Base-by-base conservation (phyloP, 2,113 vertebrate genomes). In the Okapia johnstoni region DNA sequence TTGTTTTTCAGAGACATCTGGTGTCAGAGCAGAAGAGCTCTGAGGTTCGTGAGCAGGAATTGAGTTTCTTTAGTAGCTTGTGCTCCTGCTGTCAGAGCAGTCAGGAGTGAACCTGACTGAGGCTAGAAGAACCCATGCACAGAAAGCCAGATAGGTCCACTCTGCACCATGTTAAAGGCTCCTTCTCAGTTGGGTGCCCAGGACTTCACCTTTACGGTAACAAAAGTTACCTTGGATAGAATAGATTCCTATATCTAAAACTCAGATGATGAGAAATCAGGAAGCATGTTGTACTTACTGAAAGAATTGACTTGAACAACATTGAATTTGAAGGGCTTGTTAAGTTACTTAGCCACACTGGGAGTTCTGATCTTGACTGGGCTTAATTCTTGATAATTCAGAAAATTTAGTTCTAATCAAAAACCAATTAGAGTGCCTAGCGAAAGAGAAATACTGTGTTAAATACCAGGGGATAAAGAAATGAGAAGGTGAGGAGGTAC, bases 251-350 rank as follows among this genome's bases (percentile, higher is more conserved):
- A 40, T 57, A 46, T 58, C 50, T 87, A 85, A 73, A 97, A 79
- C 30, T 70, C 77, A 86, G 43, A 54, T 63, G 54, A 55, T 85
- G 70, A 79, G 80, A 83, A 86, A 81, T 14, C 79, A 86, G 84
- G 52, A 79, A 90, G 46, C 77, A 46, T 55, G 16, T 70, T 93
- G 33, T 96, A 52, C 85, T 83, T 63, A n/a, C 50, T 48, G 73
- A 73, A 90, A 88, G 48, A 95, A 90, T 19, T 87, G 60, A 87
- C 30, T 93, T 43, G 85, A 97, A 83, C 92, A 93, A 57, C 58
- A 48, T 83, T 63, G 8, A 26, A 17, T 84, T 70, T 63, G 73
- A 90, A 97, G 66, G 40, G n/a, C 73, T 40, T 48, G 36, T 4
- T 91, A 54, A 83, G 25, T 85, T 80, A 14, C 50, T 89, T 96